Evolutionary conservation across 53 echinoderm and acorn worm genomes (phyloP).

Genomic region (Echinarachnius parma): DNA sequence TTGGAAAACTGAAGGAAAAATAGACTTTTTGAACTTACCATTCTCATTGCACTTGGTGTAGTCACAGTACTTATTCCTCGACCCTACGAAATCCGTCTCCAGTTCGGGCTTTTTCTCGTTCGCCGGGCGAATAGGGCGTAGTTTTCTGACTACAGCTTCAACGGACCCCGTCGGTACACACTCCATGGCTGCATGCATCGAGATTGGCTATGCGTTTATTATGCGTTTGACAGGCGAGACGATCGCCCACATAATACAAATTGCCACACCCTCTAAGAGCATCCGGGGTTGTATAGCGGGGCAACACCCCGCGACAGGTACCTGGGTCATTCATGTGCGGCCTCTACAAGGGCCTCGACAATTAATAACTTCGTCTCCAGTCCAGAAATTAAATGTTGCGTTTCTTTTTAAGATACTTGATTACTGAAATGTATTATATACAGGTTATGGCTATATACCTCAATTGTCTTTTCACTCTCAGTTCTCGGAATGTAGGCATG

Average conservation of each 20-base stretch:
- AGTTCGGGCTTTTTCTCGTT: constrained; percentile 33
- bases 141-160: constrained; percentile 22
- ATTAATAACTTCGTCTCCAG: no score
- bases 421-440: no score
- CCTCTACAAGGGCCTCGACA: not conserved
- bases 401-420: no score
- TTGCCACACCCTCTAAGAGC: constrained; percentile 43
- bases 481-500: no score
- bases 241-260: constrained; percentile 39
- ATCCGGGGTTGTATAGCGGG: constrained; percentile 32
- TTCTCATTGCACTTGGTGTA: constrained; percentile 85
- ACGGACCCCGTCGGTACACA: constrained; percentile 25
- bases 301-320: constrained; percentile 33
- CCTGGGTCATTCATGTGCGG: not conserved
- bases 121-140: constrained; percentile 45
- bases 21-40: constrained; percentile 53
- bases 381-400: no score
- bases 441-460: no score
- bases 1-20: not conserved
- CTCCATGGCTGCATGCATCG: constrained; percentile 22
- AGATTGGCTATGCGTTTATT: not conserved
- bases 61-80: constrained; percentile 87
- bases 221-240: constrained; percentile 28
- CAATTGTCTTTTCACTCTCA: no score
- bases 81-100: constrained; percentile 1